Conservation (phyloP, 2,888 invertebrate species). For the Cryptophagus acutangulus region DNA sequence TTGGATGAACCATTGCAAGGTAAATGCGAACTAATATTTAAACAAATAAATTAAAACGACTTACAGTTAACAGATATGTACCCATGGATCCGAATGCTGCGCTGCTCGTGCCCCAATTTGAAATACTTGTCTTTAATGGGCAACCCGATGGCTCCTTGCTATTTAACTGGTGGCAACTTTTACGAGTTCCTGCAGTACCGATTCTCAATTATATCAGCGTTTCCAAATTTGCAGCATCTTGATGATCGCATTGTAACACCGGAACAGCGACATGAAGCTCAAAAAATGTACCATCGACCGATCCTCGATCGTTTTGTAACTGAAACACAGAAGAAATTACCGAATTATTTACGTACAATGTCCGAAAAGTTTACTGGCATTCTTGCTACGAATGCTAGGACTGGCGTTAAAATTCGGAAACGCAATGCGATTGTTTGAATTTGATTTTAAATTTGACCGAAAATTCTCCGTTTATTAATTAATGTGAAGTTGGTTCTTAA, state of each 20-base stretch:
- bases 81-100: conserved; percentile 68
- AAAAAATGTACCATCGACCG: conserved; percentile 58
- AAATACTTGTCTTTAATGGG: conserved; percentile 79
- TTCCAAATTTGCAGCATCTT: conserved; percentile 62
- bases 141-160: conserved; percentile 75
- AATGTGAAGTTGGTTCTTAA: too few species aligned
- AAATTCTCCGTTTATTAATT: background rate
- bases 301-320: conserved; percentile 51
- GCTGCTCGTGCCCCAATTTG: conserved; percentile 67
- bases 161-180: conserved; percentile 69
- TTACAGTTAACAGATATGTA: conserved; percentile 47
- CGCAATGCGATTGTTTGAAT: conserved; percentile 30
- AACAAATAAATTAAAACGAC: background rate
- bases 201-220: conserved; percentile 68
- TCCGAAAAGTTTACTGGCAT: conserved; percentile 34
- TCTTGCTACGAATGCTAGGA: conserved; percentile 24
- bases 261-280: conserved; percentile 61
- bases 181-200: conserved; percentile 73
- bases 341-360: conserved; percentile 34
- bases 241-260: conserved; percentile 66
- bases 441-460: conserved; percentile 5
- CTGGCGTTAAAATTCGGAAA: conserved; percentile 22
- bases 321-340: conserved; percentile 35
- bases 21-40: conserved; percentile 40
- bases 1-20: conserved; percentile 69